A percentile compares a stretch with the other conserved stretches of the same genome.
Evolutionary conservation across 2,797 vertebrate genomes (phyloP).

Genomic region (Steatocranus sp.): DNA sequence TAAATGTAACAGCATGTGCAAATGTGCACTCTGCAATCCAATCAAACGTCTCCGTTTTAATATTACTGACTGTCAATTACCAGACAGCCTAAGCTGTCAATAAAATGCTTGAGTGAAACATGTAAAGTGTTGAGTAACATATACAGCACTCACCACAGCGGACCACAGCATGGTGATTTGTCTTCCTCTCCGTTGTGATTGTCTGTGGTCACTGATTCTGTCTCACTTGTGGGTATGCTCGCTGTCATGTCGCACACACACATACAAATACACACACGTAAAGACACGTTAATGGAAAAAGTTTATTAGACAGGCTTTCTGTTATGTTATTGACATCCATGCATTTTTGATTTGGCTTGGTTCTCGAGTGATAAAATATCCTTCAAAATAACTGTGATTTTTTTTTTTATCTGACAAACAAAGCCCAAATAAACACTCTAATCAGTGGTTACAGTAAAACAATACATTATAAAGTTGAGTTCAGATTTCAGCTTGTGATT

Average conservation of each 20-base stretch:
- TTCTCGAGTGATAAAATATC: not conserved
- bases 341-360: constrained; percentile 33
- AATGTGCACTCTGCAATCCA: not conserved
- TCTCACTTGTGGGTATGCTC: constrained; percentile 92
- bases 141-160: constrained; percentile 81
- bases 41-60: not conserved
- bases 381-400: not conserved
- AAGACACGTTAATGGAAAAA: not conserved
- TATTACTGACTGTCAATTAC: not conserved
- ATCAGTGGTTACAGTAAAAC: not conserved
- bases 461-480: not conserved
- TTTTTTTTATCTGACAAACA: not conserved
- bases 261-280: not conserved
- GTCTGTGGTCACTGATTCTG: constrained; percentile 91
- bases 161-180: constrained; percentile 81
- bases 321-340: not conserved
- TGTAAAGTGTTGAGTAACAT: not conserved
- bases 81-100: not conserved
- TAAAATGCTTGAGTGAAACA: not conserved
- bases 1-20: not conserved
- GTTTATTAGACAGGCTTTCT: not conserved
- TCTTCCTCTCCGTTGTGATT: constrained; percentile 84
- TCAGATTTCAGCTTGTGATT: not conserved
- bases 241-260: constrained; percentile 73
- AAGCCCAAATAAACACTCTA: not conserved